A percentile compares a stretch with the other conserved stretches of the same genome.
phyloP scores from a whole-genome alignment of 2,888 invertebrate species.

The Liopterus haemorrhoidalis region DNA sequence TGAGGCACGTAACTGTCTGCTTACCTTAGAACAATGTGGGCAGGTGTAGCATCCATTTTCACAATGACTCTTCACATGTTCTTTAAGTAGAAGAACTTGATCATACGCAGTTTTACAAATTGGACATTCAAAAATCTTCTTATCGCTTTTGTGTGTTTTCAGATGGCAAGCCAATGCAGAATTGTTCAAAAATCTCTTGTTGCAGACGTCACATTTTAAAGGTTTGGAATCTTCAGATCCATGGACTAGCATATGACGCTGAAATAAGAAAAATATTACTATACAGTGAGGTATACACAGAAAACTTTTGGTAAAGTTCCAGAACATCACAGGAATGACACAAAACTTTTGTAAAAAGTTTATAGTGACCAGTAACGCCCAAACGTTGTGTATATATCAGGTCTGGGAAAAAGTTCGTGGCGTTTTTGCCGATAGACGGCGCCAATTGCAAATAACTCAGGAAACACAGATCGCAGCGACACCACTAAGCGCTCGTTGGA shows the following conservation, averaged over 20 bases:
- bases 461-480: no score
- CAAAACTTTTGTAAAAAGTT: no score
- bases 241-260: constrained; percentile 61
- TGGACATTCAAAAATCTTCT: constrained; percentile 64
- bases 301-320: no score
- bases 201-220: constrained; percentile 59
- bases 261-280: constrained; percentile 32
- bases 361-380: no score
- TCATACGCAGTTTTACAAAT: constrained; percentile 65
- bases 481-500: no score
- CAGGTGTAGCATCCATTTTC: constrained; percentile 62
- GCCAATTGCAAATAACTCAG: no score
- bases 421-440: no score
- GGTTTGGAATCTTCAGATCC: constrained; percentile 64
- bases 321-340: no score
- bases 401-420: no score
- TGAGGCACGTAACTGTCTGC: constrained; percentile 12
- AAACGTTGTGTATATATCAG: no score
- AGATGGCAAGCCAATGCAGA: constrained; percentile 66
- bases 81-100: constrained; percentile 57
- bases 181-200: constrained; percentile 63
- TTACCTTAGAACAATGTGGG: constrained; percentile 60
- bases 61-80: constrained; percentile 61
- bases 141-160: constrained; percentile 59
- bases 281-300: not conserved